Evolutionary conservation across 2,113 vertebrate genomes (phyloP).

Genomic region (Astatotilapia flaviijosephi): DNA sequence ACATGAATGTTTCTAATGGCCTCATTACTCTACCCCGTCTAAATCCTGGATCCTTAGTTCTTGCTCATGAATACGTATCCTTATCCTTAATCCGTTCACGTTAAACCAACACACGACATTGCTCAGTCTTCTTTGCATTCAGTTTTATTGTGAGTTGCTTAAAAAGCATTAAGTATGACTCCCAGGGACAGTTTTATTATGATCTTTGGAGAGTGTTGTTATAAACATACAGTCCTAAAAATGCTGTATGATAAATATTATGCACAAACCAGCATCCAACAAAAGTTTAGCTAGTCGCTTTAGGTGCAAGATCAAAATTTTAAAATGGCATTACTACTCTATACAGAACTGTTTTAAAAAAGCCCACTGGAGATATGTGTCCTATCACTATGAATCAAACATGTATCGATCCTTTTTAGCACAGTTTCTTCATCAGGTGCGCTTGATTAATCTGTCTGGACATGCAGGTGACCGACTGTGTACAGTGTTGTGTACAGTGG

Average conservation of each 20-base stretch:
- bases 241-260: neutral
- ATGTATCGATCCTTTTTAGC: neutral
- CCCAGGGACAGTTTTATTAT: neutral
- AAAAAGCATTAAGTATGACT: neutral
- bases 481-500: neutral
- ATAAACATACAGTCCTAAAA: neutral
- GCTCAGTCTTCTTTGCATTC: neutral
- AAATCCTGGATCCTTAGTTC: neutral
- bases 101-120: neutral
- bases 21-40: neutral
- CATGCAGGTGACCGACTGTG: neutral
- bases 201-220: neutral
- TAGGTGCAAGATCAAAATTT: neutral
- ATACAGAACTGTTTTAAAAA: neutral
- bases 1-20: neutral
- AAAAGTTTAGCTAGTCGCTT: neutral
- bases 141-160: neutral
- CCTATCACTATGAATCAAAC: neutral
- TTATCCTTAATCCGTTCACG: neutral
- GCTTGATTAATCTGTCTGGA: neutral
- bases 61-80: neutral
- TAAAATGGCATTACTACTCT: neutral
- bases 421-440: neutral
- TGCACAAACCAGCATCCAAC: neutral
- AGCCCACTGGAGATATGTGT: neutral